Conservation (phyloP, 1,140 invertebrate genomes). For the Geopemphigus sp. region DNA sequence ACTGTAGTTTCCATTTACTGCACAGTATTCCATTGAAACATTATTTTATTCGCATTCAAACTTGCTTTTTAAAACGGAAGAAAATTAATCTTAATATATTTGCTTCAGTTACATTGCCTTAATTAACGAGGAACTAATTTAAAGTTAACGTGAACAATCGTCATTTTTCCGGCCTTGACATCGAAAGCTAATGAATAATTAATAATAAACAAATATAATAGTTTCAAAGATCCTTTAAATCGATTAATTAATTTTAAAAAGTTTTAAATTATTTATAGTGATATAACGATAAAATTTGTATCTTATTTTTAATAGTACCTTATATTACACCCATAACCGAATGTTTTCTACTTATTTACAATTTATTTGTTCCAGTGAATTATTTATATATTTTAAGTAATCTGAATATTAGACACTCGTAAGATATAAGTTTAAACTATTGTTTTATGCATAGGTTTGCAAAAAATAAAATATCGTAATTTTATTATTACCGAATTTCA, state of each 20-base stretch:
- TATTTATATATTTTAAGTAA: no score
- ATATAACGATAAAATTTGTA: neutral
- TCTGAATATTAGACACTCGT: no score
- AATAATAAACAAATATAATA: no score
- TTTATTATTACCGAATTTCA: no score
- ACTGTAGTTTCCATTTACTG: no score
- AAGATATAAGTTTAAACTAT: no score
- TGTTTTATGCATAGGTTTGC: no score
- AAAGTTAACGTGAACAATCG: neutral
- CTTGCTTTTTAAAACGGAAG: neutral
- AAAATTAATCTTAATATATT: constrained; percentile 1
- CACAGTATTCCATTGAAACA: neutral
- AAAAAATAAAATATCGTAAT: no score
- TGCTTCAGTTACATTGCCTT: neutral
- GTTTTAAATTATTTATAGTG: neutral
- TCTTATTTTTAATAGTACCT: neutral
- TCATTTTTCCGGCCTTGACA: constrained; percentile 20
- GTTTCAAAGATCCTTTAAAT: neutral
- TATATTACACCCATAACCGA: no score
- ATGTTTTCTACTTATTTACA: no score
- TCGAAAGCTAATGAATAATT: neutral
- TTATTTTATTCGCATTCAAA: neutral
- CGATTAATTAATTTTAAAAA: neutral
- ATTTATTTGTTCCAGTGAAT: no score
- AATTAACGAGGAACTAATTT: neutral